Percentiles rank a stretch among this genome's conserved stretches.
These are phyloP conservation scores for Drosophila imparisetae DNA, from an alignment of 2,888 invertebrate genomes.

Conservation along the genomic window DNA sequence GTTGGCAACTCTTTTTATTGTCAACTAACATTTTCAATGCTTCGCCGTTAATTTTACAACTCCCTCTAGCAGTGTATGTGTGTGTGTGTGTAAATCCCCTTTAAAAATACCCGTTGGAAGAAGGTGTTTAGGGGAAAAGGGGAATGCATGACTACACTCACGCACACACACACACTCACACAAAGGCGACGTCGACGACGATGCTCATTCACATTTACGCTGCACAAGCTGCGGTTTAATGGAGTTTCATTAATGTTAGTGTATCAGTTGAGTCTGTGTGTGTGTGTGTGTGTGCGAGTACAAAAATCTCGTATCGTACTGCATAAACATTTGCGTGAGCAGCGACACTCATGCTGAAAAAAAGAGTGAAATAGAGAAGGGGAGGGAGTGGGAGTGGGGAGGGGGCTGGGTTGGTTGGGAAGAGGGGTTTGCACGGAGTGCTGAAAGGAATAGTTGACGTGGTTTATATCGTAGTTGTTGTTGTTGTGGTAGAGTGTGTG, in stretches of 20 bases:
- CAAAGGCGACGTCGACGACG: constrained; percentile 5
- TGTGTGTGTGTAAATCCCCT: constrained; percentile 43
- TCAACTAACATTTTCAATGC: constrained; percentile 13
- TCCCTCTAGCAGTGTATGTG: constrained; percentile 22
- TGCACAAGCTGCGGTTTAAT: constrained; percentile 48
- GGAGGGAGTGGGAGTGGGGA: constrained; percentile 17
- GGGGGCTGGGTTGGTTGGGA: constrained; percentile 2
- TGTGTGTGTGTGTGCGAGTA: constrained; percentile 46
- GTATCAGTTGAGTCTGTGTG: constrained; percentile 39
- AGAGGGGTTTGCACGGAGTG: constrained; percentile 33
- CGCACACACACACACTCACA: not conserved
- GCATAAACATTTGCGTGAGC: constrained; percentile 64
- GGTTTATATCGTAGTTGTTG: constrained; percentile 35
- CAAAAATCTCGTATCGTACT: constrained; percentile 53
- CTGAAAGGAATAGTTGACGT: constrained; percentile 56
- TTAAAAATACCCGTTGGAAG: not conserved
- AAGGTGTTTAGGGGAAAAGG: not conserved
- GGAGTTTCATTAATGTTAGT: constrained; percentile 62
- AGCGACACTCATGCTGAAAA: constrained; percentile 10
- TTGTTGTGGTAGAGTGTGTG: constrained; percentile 39
- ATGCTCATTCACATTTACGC: constrained; percentile 45
- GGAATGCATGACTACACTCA: constrained; percentile 17
- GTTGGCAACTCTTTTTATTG: constrained; percentile 21
- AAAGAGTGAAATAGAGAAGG: constrained; percentile 7
- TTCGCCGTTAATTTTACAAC: constrained; percentile 40